Conservation (phyloP, 2,113 vertebrate genomes). For the Peromyscus californicus region DNA sequence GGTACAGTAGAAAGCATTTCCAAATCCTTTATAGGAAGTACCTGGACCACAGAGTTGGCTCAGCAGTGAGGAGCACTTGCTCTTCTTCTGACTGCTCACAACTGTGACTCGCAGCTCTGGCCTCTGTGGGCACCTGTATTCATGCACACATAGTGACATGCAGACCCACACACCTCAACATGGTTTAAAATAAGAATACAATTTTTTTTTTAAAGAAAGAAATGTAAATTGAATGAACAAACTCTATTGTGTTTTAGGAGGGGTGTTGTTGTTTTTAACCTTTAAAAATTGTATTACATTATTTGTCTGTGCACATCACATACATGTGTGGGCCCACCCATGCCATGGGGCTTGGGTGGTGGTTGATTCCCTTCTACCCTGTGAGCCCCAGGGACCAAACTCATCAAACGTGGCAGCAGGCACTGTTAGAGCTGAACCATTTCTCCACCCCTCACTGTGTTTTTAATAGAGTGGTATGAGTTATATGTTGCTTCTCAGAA, state of each 20-base stretch:
- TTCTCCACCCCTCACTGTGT: neutral
- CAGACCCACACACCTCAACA: neutral
- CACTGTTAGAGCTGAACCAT: neutral
- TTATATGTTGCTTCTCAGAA: neutral
- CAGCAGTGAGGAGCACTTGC: neutral
- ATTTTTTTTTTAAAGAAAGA: neutral
- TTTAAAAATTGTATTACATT: neutral
- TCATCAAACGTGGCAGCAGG: neutral
- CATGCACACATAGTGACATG: neutral
- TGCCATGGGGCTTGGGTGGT: neutral
- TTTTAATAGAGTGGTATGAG: neutral
- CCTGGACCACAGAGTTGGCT: neutral
- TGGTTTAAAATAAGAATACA: neutral
- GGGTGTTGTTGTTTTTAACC: neutral
- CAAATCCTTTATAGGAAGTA: conserved; percentile 18
- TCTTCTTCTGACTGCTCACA: neutral
- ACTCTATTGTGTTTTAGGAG: neutral
- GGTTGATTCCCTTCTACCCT: neutral
- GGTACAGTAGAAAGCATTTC: conserved; percentile 86
- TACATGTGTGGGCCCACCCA: neutral
- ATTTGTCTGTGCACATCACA: neutral
- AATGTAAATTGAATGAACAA: neutral
- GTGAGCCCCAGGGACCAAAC: neutral
- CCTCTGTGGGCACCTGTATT: neutral
- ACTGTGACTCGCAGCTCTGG: neutral